Percentiles rank a stretch among this genome's conserved stretches.
These are phyloP conservation scores for Diadromus collaris DNA, from an alignment of 2,888 invertebrate species.

Conservation along the genomic window DNA sequence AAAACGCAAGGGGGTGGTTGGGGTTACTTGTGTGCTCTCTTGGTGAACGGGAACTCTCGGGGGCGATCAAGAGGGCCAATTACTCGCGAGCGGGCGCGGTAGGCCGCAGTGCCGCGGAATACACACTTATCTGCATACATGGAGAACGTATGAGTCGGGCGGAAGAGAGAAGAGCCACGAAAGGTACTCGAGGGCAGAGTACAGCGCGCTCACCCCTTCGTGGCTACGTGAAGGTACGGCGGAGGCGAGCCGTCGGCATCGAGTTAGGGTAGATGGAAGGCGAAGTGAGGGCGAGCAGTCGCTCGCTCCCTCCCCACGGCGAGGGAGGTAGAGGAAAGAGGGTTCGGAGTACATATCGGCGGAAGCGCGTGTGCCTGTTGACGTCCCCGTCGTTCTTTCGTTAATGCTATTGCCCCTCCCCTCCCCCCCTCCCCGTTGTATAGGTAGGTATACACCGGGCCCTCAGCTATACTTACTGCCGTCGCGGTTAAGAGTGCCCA, in stretches of 20 bases:
- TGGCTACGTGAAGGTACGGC: slow-evolving; percentile 19
- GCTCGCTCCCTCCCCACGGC: not conserved
- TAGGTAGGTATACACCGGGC: not conserved
- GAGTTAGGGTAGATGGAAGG: slow-evolving; percentile 29
- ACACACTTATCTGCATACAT: slow-evolving; percentile 62
- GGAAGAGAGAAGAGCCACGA: slow-evolving; percentile 65
- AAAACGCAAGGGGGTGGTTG: slow-evolving; percentile 41
- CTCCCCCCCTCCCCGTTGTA: too few relatives aligned
- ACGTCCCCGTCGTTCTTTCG: slow-evolving; percentile 42
- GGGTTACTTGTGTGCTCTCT: slow-evolving; percentile 41
- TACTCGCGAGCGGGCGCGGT: slow-evolving; percentile 67
- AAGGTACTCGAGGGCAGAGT: slow-evolving; percentile 42
- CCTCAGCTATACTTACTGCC: slow-evolving; percentile 36
- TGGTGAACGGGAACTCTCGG: slow-evolving; percentile 54
- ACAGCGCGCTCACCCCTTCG: slow-evolving; percentile 37
- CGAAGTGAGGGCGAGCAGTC: not conserved
- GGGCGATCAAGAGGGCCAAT: slow-evolving; percentile 79
- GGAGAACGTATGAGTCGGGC: slow-evolving; percentile 27
- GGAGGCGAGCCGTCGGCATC: slow-evolving; percentile 3
- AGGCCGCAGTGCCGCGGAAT: slow-evolving; percentile 54
- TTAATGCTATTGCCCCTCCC: slow-evolving; percentile 43
- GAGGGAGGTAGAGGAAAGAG: slow-evolving; percentile 38
- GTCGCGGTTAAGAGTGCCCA: slow-evolving; percentile 25
- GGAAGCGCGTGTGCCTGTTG: slow-evolving; percentile 35
- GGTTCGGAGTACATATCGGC: slow-evolving; percentile 39